Evolutionary conservation across 2,797 vertebrate genomes (phyloP), one percentile per base, ranked within the genome.

Genomic region (Salmo trutta): DNA sequence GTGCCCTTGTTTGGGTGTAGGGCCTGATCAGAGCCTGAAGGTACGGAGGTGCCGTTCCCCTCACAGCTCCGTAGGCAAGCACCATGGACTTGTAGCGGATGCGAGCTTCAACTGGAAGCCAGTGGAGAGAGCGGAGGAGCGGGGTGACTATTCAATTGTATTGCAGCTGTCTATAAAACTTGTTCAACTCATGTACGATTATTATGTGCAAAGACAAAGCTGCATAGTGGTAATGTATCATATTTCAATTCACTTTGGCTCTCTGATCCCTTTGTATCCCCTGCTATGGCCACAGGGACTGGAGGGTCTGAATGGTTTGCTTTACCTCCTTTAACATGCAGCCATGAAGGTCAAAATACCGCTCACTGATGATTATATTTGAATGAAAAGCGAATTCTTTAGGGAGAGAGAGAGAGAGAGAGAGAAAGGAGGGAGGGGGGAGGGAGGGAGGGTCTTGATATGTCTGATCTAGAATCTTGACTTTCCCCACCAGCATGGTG

Each of bases 281-380:
- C 75, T 84, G 79, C 85, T 86, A 91, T 89, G 87, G 87, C 89
- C 86, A 87, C 85, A 83, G 90, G 90, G 91, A 90, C 88, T 67
- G 77, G 86, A 86, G 79, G 77, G 90, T 83, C 85, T 88, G 83
- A 89, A 90, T 88, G 86, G 89, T 90, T 91, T 90, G 85, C 88
- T 89, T 90, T 90, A 80, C 83, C 90, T 91, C 83, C 86, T 91
- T 91, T 90, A 91, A 89, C 87, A 88, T 90, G 88, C 88, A 87
- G 87, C 90, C 89, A 89, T 92, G 92, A 94, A 93, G 93, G 93
- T 93, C 91, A 92, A 88, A 91, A 92, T 90, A 90, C 89, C 85
- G 87, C 68, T 66, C 68, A 21, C 84, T 90, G 89, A 91, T 93
- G 92, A 94, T 93, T 93, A 91, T 88, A 93, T 93, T 92, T 92